Conservation (phyloP, 2,797 vertebrate species). For the Alectoris magna region DNA sequence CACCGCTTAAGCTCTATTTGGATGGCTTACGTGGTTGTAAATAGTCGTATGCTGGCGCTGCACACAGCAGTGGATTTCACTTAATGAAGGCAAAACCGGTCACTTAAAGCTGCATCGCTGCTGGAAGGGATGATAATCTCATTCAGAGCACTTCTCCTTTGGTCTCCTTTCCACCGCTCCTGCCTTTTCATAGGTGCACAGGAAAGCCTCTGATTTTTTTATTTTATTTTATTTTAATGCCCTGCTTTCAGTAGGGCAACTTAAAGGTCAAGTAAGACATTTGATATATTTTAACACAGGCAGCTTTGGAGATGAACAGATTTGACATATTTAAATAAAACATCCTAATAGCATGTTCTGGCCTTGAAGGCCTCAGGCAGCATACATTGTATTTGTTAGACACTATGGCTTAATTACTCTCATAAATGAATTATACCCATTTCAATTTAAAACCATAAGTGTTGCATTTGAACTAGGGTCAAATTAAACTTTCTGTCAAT, state of each 20-base stretch:
- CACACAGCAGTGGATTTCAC: background rate
- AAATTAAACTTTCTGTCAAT: slow-evolving; percentile 87
- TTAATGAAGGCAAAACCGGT: background rate
- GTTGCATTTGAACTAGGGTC: slow-evolving; percentile 84
- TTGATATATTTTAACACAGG: slow-evolving; percentile 77
- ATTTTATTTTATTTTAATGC: background rate
- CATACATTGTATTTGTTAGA: slow-evolving; percentile 86
- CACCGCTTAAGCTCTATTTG: background rate
- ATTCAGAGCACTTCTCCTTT: background rate
- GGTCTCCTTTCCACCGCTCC: background rate
- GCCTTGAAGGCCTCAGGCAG: slow-evolving; percentile 83
- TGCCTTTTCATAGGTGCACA: slow-evolving; percentile 10
- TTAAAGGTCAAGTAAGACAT: slow-evolving; percentile 80
- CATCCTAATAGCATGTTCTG: slow-evolving; percentile 84
- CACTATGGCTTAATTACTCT: slow-evolving; percentile 87
- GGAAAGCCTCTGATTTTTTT: slow-evolving; percentile 28
- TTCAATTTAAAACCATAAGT: slow-evolving; percentile 88
- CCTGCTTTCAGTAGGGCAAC: slow-evolving; percentile 63
- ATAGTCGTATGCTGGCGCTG: background rate
- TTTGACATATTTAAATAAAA: slow-evolving; percentile 87
- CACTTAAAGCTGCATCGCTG: background rate
- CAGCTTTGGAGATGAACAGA: slow-evolving; percentile 78
- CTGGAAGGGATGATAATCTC: background rate
- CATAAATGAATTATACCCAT: slow-evolving; percentile 90
- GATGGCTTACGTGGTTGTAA: background rate